A percentile compares a stretch with the other conserved stretches of the same genome.
Evolutionary conservation across 2,888 invertebrate genomes (phyloP).

Genomic region (Malthinus seriepunctatus): DNA sequence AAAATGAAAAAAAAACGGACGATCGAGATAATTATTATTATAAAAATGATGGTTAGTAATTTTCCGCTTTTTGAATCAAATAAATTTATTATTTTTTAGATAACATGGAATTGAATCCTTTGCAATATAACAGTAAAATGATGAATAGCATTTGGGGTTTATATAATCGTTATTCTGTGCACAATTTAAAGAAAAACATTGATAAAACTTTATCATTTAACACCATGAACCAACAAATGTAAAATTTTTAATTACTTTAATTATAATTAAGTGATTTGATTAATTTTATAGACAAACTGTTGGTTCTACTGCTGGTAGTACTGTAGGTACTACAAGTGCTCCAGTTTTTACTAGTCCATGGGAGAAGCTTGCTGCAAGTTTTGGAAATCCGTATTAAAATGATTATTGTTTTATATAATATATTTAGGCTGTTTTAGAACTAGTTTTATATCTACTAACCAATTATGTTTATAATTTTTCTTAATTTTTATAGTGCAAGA

Average conservation of each 20-base stretch:
- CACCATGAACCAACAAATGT: conserved; percentile 35
- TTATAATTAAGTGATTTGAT: background rate
- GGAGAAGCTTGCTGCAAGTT: background rate
- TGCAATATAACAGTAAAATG: conserved; percentile 82
- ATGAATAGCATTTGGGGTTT: conserved; percentile 94
- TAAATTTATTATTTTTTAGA: background rate
- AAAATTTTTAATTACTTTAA: conserved; percentile 18
- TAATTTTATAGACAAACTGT: conserved; percentile 23
- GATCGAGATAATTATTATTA: conserved; percentile 51
- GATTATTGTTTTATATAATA: too few relatives aligned
- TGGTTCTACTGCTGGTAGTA: conserved; percentile 21
- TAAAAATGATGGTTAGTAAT: conserved; percentile 29
- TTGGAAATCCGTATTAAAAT: conserved; percentile 5
- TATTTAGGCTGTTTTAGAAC: too few relatives aligned
- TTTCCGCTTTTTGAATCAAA: conserved; percentile 3
- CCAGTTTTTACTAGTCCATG: background rate
- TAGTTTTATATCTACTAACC: too few relatives aligned
- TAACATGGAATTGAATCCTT: conserved; percentile 50
- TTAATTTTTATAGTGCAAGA: too few relatives aligned
- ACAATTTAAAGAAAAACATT: conserved; percentile 81
- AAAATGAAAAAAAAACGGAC: conserved; percentile 62
- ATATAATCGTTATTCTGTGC: conserved; percentile 86
- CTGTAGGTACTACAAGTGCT: background rate
- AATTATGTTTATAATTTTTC: too few relatives aligned
- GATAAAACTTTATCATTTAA: conserved; percentile 55